Conservation (phyloP, 2,888 invertebrate genomes). For the Campaea margaritaria region DNA sequence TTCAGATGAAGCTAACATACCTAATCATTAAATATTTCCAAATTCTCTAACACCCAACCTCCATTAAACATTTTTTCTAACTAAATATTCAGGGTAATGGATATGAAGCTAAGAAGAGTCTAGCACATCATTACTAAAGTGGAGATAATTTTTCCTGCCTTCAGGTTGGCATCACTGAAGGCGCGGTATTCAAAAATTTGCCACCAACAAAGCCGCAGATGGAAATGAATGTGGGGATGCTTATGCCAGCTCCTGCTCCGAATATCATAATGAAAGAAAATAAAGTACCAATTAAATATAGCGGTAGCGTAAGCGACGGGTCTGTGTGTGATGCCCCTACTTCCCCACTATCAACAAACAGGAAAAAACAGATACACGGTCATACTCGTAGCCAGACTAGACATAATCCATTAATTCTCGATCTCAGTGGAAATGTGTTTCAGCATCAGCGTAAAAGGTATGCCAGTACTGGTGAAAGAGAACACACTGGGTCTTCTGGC, state of each 20-base stretch:
- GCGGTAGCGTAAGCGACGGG: conserved; percentile 75
- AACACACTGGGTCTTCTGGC: conserved; percentile 67
- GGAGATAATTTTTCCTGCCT: conserved; percentile 86
- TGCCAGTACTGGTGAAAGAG: conserved; percentile 67
- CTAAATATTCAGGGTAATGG: conserved; percentile 72
- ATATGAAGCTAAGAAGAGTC: conserved; percentile 81
- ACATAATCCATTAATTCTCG: conserved; percentile 55
- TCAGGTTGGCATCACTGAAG: conserved; percentile 85
- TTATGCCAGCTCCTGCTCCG: conserved; percentile 63
- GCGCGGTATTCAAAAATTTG: conserved; percentile 80
- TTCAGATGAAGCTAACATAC: conserved; percentile 22
- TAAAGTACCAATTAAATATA: conserved; percentile 58
- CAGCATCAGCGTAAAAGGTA: conserved; percentile 60
- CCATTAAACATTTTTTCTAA: conserved; percentile 53
- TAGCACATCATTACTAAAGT: conserved; percentile 83
- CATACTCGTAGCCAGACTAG: conserved; percentile 43
- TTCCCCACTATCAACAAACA: conserved; percentile 55
- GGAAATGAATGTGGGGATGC: conserved; percentile 68
- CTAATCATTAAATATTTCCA: conserved; percentile 20
- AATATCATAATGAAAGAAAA: conserved; percentile 49
- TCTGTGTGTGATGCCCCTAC: conserved; percentile 69
- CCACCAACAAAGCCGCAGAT: conserved; percentile 78
- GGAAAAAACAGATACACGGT: conserved; percentile 58
- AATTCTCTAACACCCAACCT: conserved; percentile 36
- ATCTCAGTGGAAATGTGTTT: conserved; percentile 53